Percentiles rank a stretch among this genome's conserved stretches.
Conservation (phyloP, 2,888 invertebrate genomes). For the Leucoma salicis region DNA sequence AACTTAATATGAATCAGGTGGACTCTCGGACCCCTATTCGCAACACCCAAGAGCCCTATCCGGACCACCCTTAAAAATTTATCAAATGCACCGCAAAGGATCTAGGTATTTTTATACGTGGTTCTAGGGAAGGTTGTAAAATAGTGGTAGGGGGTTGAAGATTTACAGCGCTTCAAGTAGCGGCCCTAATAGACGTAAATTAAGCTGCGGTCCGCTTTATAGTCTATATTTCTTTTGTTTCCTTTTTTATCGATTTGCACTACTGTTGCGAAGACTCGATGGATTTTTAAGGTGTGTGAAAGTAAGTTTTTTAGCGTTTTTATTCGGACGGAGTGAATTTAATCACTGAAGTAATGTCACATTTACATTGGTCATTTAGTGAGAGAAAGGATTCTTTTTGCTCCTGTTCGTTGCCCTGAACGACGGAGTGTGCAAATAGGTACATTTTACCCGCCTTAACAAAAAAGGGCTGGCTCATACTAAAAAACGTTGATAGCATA, state of each 20-base stretch:
- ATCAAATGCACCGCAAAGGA: conserved; percentile 54
- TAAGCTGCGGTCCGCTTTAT: conserved; percentile 74
- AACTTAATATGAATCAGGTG: conserved; percentile 38
- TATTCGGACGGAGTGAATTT: too few species aligned
- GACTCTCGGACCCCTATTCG: conserved; percentile 28
- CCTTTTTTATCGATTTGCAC: conserved; percentile 65
- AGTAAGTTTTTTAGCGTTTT: too few species aligned
- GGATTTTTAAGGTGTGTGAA: not conserved
- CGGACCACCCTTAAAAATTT: conserved; percentile 61
- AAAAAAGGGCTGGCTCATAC: too few species aligned
- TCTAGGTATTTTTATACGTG: conserved; percentile 29
- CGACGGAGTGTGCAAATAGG: too few species aligned
- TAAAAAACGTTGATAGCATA: too few species aligned
- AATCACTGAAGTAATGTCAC: too few species aligned
- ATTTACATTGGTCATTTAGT: too few species aligned
- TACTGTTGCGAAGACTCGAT: conserved; percentile 12
- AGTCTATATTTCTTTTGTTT: conserved; percentile 66
- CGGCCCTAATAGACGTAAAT: conserved; percentile 77
- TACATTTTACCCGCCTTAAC: too few species aligned
- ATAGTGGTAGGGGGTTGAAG: conserved; percentile 60
- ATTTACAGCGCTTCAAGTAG: conserved; percentile 73
- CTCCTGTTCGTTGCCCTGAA: too few species aligned
- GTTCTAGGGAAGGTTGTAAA: conserved; percentile 53
- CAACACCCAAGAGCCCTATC: conserved; percentile 57
- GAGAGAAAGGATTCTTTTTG: too few species aligned